Conservation (phyloP, 1,140 invertebrate genomes). For the Heliconius nattereri region DNA sequence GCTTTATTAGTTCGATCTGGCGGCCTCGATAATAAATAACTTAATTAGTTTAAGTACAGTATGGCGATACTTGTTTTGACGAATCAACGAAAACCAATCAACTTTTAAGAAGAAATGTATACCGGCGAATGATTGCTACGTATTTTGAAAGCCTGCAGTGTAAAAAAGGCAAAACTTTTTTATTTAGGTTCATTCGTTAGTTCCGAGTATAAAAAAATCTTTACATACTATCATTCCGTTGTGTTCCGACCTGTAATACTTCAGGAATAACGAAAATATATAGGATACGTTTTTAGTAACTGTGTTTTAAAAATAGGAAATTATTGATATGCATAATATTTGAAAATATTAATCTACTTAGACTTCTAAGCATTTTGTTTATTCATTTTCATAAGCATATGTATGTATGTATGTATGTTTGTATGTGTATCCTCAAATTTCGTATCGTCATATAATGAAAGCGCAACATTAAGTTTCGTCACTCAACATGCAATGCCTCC, state of each 20-base stretch:
- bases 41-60: background rate
- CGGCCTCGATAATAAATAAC: background rate
- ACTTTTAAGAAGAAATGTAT: background rate
- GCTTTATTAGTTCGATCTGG: no score
- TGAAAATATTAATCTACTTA: no score
- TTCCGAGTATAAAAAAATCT: conserved; percentile 1
- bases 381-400: no score
- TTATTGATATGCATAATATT: no score
- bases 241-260: background rate
- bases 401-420: no score
- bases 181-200: conserved; percentile 6
- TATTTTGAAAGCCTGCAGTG: conserved; percentile 4
- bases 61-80: background rate
- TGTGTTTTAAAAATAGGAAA: no score
- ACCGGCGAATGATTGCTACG: background rate
- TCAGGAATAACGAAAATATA: background rate
- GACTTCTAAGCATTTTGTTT: no score
- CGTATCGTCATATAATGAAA: no score
- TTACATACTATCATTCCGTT: conserved; percentile 2
- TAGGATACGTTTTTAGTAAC: background rate
- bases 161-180: background rate
- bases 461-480: no score
- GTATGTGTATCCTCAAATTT: no score
- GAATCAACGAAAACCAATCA: background rate
- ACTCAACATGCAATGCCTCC: no score